A percentile compares a stretch with the other conserved stretches of the same genome.
Conservation (phyloP, 2,888 invertebrate genomes). For the Carpatolechia fugitivella region DNA sequence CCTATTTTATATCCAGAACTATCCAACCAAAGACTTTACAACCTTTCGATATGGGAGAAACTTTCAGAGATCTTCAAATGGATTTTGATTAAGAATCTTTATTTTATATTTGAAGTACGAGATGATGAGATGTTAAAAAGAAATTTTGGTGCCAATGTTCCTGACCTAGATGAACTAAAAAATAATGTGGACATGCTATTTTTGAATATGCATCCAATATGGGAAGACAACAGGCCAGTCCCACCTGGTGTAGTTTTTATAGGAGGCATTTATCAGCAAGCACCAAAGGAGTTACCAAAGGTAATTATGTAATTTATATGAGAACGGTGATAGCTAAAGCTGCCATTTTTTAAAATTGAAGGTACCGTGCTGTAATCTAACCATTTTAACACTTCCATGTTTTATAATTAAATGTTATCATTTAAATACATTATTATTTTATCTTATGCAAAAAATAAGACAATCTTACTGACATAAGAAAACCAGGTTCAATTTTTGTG, state of each 20-base stretch:
- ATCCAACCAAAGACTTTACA: slow-evolving; percentile 24
- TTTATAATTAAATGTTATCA: no score
- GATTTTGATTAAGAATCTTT: slow-evolving; percentile 17
- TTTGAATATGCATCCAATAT: slow-evolving; percentile 42
- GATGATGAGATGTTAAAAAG: slow-evolving; percentile 25
- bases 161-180: slow-evolving; percentile 19
- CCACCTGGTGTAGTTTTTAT: slow-evolving; percentile 41
- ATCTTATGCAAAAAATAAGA: no score
- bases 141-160: slow-evolving; percentile 27
- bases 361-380: no score
- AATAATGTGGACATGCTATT: slow-evolving; percentile 41
- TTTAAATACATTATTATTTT: no score
- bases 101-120: slow-evolving; percentile 10
- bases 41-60: slow-evolving; percentile 30
- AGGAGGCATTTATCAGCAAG: slow-evolving; percentile 42
- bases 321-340: no score
- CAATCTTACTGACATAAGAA: no score
- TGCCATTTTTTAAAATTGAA: no score
- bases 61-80: slow-evolving; percentile 28
- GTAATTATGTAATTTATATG: slow-evolving; percentile 25
- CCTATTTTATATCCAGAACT: slow-evolving; percentile 35
- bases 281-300: slow-evolving; percentile 32
- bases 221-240: slow-evolving; percentile 40
- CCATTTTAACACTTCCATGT: no score
- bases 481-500: no score